These are phyloP conservation scores for Leucophenga maculata DNA, from an alignment of 2,888 invertebrate genomes.

Conservation along the genomic window DNA sequence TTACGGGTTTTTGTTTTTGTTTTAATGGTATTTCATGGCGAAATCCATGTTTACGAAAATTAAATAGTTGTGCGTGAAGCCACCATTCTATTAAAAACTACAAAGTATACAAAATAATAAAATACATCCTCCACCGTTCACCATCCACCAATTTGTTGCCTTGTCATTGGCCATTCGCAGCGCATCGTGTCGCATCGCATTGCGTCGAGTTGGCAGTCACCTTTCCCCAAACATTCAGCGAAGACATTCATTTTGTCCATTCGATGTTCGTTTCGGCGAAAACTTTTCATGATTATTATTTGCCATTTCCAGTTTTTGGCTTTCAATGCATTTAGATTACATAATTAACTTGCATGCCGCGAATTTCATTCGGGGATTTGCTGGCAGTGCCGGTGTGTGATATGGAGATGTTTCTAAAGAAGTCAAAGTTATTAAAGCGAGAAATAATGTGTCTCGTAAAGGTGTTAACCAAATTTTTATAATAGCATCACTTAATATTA, in stretches of 20 bases:
- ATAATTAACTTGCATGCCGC: constrained; percentile 53
- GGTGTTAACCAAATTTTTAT: too few species aligned
- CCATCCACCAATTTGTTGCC: not conserved
- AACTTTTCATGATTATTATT: constrained; percentile 55
- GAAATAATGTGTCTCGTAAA: too few species aligned
- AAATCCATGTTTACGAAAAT: too few species aligned
- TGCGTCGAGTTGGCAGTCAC: too few species aligned
- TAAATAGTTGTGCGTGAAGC: constrained; percentile 20
- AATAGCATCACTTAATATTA: too few species aligned
- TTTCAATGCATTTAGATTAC: constrained; percentile 66
- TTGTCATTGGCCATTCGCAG: too few species aligned
- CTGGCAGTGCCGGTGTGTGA: too few species aligned
- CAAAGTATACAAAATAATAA: constrained; percentile 38
- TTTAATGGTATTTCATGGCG: not conserved
- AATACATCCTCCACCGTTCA: not conserved
- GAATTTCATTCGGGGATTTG: not conserved
- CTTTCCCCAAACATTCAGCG: too few species aligned
- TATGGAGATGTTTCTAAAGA: too few species aligned
- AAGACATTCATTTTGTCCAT: constrained; percentile 3
- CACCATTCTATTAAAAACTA: constrained; percentile 47
- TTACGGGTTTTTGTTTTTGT: constrained; percentile 26
- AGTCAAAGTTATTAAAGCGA: too few species aligned
- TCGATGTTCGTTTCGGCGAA: constrained; percentile 29
- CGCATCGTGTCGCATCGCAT: too few species aligned
- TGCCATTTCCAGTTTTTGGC: constrained; percentile 60